phyloP scores from a whole-genome alignment of 2,797 vertebrate genomes.

The Crenuchus spilurus region DNA sequence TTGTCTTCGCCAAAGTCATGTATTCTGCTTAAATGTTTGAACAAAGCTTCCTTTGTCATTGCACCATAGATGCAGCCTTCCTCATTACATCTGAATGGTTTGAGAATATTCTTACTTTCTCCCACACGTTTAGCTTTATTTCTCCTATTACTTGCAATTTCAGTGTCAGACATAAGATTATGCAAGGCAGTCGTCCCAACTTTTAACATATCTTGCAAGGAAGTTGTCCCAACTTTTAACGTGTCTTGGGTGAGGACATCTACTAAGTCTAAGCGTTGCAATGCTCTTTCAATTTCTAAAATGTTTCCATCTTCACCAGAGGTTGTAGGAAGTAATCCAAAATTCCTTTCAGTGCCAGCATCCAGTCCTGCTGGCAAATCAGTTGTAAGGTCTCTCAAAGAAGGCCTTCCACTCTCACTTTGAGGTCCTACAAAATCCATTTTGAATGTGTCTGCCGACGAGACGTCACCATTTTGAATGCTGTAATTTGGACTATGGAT shows the following conservation, averaged over 20 bases:
- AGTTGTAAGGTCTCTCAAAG: slow-evolving; percentile 8
- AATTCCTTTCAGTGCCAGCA: slow-evolving; percentile 5
- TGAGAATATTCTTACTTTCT: slow-evolving; percentile 83
- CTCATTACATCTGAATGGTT: slow-evolving; percentile 93
- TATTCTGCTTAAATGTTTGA: slow-evolving; percentile 93
- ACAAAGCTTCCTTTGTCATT: slow-evolving; percentile 98
- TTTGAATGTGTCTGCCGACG: slow-evolving; percentile 74
- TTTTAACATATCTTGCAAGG: slow-evolving; percentile 23
- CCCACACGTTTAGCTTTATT: slow-evolving; percentile 65
- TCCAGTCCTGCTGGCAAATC: slow-evolving; percentile 30
- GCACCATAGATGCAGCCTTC: slow-evolving; percentile 92
- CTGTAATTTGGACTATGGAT: slow-evolving; percentile 70
- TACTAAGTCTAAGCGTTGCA: slow-evolving; percentile 89
- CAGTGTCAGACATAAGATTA: not conserved
- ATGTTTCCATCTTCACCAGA: slow-evolving; percentile 85
- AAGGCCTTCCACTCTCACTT: slow-evolving; percentile 40
- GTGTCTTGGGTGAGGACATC: slow-evolving; percentile 61
- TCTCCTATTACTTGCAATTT: slow-evolving; percentile 62
- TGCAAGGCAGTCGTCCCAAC: slow-evolving; percentile 25
- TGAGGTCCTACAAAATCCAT: slow-evolving; percentile 67
- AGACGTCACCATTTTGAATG: slow-evolving; percentile 77
- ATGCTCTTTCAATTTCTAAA: slow-evolving; percentile 88
- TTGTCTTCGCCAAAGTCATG: slow-evolving; percentile 91
- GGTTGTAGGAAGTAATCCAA: slow-evolving; percentile 57
- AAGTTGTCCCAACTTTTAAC: slow-evolving; percentile 16